phyloP scores from a whole-genome alignment of 2,888 invertebrate species.

The Sarcophaga carnaria region DNA sequence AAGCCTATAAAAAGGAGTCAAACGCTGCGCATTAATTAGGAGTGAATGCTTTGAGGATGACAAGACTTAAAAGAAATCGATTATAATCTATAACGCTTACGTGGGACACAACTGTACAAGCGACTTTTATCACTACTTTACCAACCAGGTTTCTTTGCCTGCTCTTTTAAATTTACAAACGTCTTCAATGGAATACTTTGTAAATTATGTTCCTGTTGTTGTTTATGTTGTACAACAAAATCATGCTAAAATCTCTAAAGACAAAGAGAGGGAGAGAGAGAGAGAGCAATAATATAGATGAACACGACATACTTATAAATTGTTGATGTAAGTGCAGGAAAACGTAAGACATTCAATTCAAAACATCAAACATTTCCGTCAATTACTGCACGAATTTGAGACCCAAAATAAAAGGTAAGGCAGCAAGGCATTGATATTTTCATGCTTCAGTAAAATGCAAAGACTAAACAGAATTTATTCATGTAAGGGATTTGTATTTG shows the following conservation, averaged over 20 bases:
- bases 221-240: conserved; percentile 3
- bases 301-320: not conserved
- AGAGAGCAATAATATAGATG: not conserved
- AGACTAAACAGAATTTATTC: too few species aligned
- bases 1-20: too few species aligned
- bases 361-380: conserved; percentile 45
- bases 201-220: not conserved
- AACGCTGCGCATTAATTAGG: too few species aligned
- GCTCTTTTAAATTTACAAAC: not conserved
- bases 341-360: conserved; percentile 20
- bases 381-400: conserved; percentile 15
- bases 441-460: too few species aligned
- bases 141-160: not conserved
- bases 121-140: not conserved
- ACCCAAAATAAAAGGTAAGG: not conserved
- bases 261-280: not conserved
- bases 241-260: conserved; percentile 16
- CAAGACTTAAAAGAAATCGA: too few species aligned
- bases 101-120: too few species aligned
- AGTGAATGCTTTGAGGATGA: too few species aligned
- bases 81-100: too few species aligned
- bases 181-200: not conserved
- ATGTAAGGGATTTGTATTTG: too few species aligned
- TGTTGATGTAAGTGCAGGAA: conserved; percentile 17
- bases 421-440: not conserved